Conservation (phyloP, 2,797 vertebrate genomes). For the Apogon hyalosoma region DNA sequence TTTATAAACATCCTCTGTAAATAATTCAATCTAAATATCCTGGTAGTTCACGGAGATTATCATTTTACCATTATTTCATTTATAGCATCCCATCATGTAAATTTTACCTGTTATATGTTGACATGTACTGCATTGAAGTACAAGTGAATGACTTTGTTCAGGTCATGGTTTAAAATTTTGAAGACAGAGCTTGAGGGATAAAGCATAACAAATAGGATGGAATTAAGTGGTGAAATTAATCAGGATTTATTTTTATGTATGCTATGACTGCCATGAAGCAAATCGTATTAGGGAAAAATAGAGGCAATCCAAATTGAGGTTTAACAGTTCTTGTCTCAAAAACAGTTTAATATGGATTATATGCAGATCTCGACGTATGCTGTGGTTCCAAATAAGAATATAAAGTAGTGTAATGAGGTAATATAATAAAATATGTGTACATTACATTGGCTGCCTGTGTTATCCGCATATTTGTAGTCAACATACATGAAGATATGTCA, state of each 20-base stretch:
- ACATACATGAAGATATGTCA: neutral
- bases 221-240: constrained; percentile 75
- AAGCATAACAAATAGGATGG: constrained; percentile 72
- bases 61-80: neutral
- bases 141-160: constrained; percentile 34
- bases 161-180: constrained; percentile 56
- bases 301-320: constrained; percentile 63
- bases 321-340: constrained; percentile 64
- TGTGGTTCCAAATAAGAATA: constrained; percentile 26
- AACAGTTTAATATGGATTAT: constrained; percentile 57
- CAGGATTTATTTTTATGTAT: constrained; percentile 75
- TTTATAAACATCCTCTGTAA: neutral
- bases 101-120: neutral
- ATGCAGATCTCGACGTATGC: constrained; percentile 28
- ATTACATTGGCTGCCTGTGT: neutral
- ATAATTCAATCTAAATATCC: neutral
- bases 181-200: constrained; percentile 59
- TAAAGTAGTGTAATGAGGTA: constrained; percentile 5
- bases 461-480: constrained; percentile 16
- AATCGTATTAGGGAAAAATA: constrained; percentile 73
- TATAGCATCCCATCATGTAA: neutral
- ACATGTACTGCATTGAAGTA: constrained; percentile 18
- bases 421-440: neutral
- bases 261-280: constrained; percentile 67
- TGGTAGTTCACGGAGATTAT: neutral